A percentile compares a stretch with the other conserved stretches of the same genome.
Conservation (phyloP, 1,140 invertebrate genomes). For the Drosophila tsacasi region DNA sequence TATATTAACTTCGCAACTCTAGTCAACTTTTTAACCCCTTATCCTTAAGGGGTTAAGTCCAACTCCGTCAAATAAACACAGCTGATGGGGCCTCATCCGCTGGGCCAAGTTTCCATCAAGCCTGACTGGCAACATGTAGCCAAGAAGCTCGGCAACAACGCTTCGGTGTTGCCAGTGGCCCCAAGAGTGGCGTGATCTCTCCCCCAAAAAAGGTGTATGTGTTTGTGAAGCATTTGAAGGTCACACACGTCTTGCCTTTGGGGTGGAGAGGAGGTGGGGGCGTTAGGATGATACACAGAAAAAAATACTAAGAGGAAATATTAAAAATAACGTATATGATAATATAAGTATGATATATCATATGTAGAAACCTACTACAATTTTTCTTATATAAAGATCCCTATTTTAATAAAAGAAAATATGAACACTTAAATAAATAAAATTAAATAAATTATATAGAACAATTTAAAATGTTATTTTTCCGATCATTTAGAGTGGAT, state of each 20-base stretch:
- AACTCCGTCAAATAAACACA: conserved; percentile 24
- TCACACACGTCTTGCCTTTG: conserved; percentile 53
- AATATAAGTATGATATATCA: neutral
- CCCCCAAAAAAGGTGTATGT: conserved; percentile 23
- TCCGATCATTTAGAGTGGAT: no score
- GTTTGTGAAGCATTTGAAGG: conserved; percentile 71
- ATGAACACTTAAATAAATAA: no score
- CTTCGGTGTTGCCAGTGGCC: conserved; percentile 50
- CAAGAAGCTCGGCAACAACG: conserved; percentile 70
- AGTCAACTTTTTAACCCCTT: neutral
- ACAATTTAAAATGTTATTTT: no score
- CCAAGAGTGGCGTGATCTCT: conserved; percentile 56
- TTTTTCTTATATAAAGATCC: no score
- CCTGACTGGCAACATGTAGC: conserved; percentile 46
- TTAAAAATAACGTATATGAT: neutral
- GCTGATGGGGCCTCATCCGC: conserved; percentile 61
- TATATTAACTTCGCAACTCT: no score
- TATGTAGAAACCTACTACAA: no score
- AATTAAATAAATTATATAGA: no score
- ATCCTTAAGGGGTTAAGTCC: conserved; percentile 24
- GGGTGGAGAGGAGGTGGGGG: conserved; percentile 9
- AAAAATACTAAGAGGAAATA: neutral
- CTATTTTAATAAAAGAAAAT: neutral
- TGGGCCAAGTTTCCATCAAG: conserved; percentile 70
- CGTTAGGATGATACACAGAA: neutral